Percentiles rank a stretch among this genome's conserved stretches.
Conservation (phyloP, 2,797 vertebrate species). For the Pangasius djambal region DNA sequence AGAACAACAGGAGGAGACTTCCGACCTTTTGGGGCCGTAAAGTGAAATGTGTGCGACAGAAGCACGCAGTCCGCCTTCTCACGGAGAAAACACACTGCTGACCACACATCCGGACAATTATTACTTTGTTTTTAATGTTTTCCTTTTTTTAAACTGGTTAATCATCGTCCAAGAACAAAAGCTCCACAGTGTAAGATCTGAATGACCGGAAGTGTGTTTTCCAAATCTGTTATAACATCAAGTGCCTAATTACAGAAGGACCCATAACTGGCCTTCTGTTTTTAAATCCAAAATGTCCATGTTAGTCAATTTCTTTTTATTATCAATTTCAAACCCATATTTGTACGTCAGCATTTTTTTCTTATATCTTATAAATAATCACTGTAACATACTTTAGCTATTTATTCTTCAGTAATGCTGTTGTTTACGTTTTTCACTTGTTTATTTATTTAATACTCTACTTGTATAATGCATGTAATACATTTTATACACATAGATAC, state of each 20-base stretch:
- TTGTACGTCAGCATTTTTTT: neutral
- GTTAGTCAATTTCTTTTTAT: neutral
- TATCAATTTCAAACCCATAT: neutral
- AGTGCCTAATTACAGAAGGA: neutral
- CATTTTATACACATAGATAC: neutral
- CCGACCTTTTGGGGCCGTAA: slow-evolving; percentile 47
- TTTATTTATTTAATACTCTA: neutral
- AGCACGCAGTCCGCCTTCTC: neutral
- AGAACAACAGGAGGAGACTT: slow-evolving; percentile 30
- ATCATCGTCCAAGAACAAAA: neutral
- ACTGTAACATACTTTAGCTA: neutral
- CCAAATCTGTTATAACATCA: neutral
- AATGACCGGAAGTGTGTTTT: neutral
- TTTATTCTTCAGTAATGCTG: neutral
- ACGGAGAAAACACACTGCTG: neutral
- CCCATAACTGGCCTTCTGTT: neutral
- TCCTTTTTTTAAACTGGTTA: neutral
- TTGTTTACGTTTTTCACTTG: neutral
- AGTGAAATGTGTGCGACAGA: slow-evolving; percentile 6
- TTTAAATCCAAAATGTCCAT: neutral
- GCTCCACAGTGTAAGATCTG: neutral
- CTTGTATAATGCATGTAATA: neutral
- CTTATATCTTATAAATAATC: neutral
- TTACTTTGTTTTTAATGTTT: neutral
- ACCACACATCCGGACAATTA: neutral